Base-by-base conservation (phyloP, 2,888 invertebrate species). In the Drosophila mimica region DNA sequence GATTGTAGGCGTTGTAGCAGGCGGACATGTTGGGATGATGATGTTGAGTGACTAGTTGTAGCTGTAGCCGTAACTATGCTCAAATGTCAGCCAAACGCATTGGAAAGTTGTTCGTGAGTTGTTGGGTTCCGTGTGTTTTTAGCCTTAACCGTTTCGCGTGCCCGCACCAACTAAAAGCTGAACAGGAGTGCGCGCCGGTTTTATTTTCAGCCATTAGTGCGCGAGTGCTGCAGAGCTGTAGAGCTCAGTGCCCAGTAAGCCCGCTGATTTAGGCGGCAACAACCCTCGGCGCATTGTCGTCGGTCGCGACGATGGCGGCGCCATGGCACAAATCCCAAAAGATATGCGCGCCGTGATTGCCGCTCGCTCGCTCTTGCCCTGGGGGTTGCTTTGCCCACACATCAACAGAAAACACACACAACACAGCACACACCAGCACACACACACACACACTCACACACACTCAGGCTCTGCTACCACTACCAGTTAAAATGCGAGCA, bases 281-380 rank as follows among this genome's bases (percentile, higher is more conserved):
- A 92, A 92, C 92, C 91, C 92, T 86, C 89, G 81, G 76, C 81
- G 85, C 80, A 88, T 92, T 92, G 91, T 83, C 82, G 82, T 84
- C 91, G 92, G 91, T 91, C 91, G 92, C 89, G 82, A 82, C 75
- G 82, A 79, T 88, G 89, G 76, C 90, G 92, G 91, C 92, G 91
- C 92, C 91, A 91, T 91, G 83, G 62, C 83, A 77, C 82, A 90
- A 90, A 90, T 91, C 88, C 85, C 88, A 82, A 78, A 74, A 82
- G 85, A 85, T 85, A 85, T 85, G 89, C 85, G 85, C 84, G 84
- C 89, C 58, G 85, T 85, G 85, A 85, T 85, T 85, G 86, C 67
- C 83, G 70, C 62, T 72, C 83, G 70, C 62, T 72, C 68, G 69
- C 64, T 56, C 34, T 73, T 34, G 74, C 54, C 69, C 70, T 66